phyloP scores from a whole-genome alignment of 2,797 vertebrate genomes.

The Gobionotothen gibberifrons region DNA sequence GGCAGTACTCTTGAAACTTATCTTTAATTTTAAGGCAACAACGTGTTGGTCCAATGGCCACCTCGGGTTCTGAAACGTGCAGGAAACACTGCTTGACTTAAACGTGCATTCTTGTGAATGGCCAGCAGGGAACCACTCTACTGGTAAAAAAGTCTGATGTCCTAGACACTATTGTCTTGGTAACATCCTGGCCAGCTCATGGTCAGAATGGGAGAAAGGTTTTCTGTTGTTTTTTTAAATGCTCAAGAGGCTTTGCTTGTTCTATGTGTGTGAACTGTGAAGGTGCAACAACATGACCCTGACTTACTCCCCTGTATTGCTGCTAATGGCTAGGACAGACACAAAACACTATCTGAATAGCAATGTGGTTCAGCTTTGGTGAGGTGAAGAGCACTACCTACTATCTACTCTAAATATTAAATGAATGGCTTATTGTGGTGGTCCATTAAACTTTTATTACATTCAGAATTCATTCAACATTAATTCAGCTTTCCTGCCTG shows the following conservation, averaged over 20 bases:
- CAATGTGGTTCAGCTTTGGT: constrained; percentile 19
- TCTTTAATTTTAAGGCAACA: too few species aligned
- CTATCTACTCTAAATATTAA: constrained; percentile 27
- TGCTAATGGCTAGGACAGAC: constrained; percentile 12
- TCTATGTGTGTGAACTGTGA: background rate
- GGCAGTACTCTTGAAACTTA: too few species aligned
- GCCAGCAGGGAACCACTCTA: too few species aligned
- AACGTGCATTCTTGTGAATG: too few species aligned
- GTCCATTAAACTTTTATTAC: constrained; percentile 38
- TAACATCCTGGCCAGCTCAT: background rate
- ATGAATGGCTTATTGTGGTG: constrained; percentile 35
- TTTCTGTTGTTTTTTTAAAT: background rate
- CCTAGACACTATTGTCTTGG: background rate
- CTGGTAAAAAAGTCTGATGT: too few species aligned
- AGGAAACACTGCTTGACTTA: too few species aligned
- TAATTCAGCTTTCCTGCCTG: constrained; percentile 18
- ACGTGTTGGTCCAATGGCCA: too few species aligned
- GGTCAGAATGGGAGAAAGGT: background rate
- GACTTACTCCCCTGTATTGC: background rate
- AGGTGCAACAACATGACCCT: constrained; percentile 11
- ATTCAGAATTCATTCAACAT: constrained; percentile 47
- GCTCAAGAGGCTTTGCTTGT: background rate
- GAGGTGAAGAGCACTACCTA: constrained; percentile 11
- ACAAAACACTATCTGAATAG: constrained; percentile 17
- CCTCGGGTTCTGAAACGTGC: too few species aligned